Percentiles rank a stretch among this genome's conserved stretches.
These are phyloP conservation scores for Hartigia nigra DNA, from an alignment of 2,888 invertebrate species.

Conservation along the genomic window DNA sequence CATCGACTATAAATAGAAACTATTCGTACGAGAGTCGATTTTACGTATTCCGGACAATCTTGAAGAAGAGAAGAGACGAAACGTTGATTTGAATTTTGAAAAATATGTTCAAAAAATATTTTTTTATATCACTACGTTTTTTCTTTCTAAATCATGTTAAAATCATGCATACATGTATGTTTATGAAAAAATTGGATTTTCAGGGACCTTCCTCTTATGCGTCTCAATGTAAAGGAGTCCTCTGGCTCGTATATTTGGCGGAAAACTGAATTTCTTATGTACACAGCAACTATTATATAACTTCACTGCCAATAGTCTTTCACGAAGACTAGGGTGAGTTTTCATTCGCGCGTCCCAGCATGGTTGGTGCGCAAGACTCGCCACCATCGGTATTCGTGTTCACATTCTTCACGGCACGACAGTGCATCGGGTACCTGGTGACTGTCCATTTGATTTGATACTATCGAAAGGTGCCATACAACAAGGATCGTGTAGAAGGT, in stretches of 20 bases:
- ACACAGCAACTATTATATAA: too few relatives aligned
- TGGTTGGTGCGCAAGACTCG: slow-evolving; percentile 29
- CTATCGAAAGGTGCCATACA: slow-evolving; percentile 14
- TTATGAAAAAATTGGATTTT: neutral
- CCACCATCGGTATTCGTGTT: slow-evolving; percentile 35
- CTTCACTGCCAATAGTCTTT: neutral
- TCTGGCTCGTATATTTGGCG: neutral
- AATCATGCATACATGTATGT: neutral
- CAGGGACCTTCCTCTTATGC: neutral
- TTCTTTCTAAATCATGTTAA: too few relatives aligned
- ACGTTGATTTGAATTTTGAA: neutral
- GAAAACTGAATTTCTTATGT: neutral
- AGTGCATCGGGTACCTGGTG: slow-evolving; percentile 13
- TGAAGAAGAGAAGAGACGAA: neutral
- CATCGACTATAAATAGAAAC: neutral
- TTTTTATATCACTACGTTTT: neutral
- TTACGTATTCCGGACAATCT: neutral
- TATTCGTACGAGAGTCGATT: neutral
- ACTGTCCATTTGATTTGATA: slow-evolving; percentile 27
- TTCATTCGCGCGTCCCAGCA: slow-evolving; percentile 26
- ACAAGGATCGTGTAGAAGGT: neutral
- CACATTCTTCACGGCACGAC: slow-evolving; percentile 35
- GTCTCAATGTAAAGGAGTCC: neutral
- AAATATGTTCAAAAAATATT: neutral
- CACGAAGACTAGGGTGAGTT: slow-evolving; percentile 14